Percentiles rank a stretch among this genome's conserved stretches.
Evolutionary conservation across 1,140 invertebrate species (phyloP).

Genomic region (Proctacanthus coquilletti): DNA sequence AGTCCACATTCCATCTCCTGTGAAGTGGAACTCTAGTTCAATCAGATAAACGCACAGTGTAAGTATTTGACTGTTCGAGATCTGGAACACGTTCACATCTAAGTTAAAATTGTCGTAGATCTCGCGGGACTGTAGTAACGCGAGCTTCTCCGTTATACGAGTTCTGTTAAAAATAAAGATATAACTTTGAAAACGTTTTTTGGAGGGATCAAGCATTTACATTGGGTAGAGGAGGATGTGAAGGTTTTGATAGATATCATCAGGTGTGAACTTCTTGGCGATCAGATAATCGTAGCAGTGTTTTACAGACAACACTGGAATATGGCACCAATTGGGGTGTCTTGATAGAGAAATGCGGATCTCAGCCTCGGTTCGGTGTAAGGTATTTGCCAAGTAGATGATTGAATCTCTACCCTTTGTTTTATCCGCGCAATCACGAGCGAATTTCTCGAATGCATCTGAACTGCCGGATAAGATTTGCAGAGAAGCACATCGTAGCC

Average conservation of each 20-base stretch:
- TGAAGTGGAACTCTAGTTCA: conserved; percentile 31
- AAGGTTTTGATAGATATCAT: conserved; percentile 35
- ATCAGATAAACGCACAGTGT: conserved; percentile 29
- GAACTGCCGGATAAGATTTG: conserved; percentile 36
- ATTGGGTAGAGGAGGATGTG: conserved; percentile 38
- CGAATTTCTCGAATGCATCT: conserved; percentile 38
- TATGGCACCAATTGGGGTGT: conserved; percentile 40
- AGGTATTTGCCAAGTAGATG: conserved; percentile 19
- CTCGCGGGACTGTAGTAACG: conserved; percentile 12
- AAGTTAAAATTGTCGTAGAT: conserved; percentile 18
- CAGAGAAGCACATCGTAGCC: conserved; percentile 37
- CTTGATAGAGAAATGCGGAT: conserved; percentile 28
- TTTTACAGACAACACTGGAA: conserved; percentile 34
- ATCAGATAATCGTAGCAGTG: conserved; percentile 33
- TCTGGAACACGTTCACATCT: conserved; percentile 7
- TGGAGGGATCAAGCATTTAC: conserved; percentile 15
- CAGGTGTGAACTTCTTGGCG: conserved; percentile 28
- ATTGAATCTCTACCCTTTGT: conserved; percentile 39
- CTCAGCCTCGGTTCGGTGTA: conserved; percentile 15
- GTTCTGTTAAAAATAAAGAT: background rate
- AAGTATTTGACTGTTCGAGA: conserved; percentile 12
- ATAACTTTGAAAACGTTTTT: background rate
- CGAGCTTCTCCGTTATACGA: conserved; percentile 23
- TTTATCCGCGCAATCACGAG: conserved; percentile 35
- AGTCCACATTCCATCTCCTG: conserved; percentile 32